These are phyloP conservation scores for Eurystomus gularis DNA, from an alignment of 2,113 vertebrate genomes.

Conservation along the genomic window DNA sequence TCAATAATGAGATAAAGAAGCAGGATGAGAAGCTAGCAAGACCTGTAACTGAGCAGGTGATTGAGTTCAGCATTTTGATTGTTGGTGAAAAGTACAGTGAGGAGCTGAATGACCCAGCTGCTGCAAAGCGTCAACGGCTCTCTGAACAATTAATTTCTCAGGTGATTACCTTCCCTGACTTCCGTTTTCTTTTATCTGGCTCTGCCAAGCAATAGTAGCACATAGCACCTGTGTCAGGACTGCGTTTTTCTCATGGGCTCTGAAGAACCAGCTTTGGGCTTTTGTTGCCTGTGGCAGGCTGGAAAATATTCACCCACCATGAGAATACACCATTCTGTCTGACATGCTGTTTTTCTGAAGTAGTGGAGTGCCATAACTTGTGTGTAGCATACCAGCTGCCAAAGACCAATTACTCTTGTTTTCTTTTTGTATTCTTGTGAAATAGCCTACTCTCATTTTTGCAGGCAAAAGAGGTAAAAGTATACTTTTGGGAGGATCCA, in stretches of 20 bases:
- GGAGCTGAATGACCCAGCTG: constrained; percentile 78
- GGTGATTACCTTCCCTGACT: constrained; percentile 62
- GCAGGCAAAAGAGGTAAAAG: background rate
- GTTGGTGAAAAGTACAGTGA: constrained; percentile 76
- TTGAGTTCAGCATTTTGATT: constrained; percentile 86
- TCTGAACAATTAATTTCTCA: constrained; percentile 81
- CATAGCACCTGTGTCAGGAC: background rate
- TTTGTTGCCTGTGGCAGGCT: background rate
- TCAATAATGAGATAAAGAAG: constrained; percentile 85
- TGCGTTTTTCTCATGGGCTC: background rate
- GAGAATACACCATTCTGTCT: background rate
- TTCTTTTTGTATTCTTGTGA: background rate
- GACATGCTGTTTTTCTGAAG: background rate
- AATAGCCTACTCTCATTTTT: background rate
- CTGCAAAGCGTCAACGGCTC: constrained; percentile 71
- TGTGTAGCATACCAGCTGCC: background rate
- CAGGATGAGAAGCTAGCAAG: constrained; percentile 61
- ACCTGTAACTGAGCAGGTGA: constrained; percentile 77
- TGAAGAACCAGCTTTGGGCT: background rate
- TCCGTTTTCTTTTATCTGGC: background rate
- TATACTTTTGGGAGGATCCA: background rate
- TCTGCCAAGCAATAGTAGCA: background rate
- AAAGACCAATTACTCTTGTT: background rate
- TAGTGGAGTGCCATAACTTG: background rate
- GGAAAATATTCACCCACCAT: background rate